phyloP scores from a whole-genome alignment of 64 coral and sea anemone genomes.

The Pachyseris speciosa region DNA sequence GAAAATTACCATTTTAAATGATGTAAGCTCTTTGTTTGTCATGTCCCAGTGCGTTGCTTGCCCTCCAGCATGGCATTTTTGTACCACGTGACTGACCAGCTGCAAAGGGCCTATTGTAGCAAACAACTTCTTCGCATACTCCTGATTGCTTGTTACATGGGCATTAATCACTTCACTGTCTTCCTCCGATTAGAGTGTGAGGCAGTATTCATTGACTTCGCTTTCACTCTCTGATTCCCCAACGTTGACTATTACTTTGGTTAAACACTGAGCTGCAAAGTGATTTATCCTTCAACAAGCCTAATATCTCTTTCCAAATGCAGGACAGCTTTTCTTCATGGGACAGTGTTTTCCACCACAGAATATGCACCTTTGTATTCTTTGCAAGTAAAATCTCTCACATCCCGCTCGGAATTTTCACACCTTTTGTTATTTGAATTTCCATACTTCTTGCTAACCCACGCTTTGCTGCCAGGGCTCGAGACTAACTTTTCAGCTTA shows the following conservation, averaged over 20 bases:
- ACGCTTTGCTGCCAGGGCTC: too few relatives aligned
- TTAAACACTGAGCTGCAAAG: constrained; percentile 25
- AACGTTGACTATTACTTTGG: not conserved
- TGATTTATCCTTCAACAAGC: constrained; percentile 47
- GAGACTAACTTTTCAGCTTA: too few relatives aligned
- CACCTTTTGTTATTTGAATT: too few relatives aligned
- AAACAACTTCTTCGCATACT: constrained; percentile 5
- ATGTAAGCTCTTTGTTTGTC: too few relatives aligned
- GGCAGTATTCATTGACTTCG: not conserved
- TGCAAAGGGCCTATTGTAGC: not conserved
- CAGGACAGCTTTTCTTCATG: constrained; percentile 2
- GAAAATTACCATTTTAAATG: too few relatives aligned
- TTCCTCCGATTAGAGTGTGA: not conserved
- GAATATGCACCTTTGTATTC: not conserved
- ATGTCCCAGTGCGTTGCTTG: too few relatives aligned
- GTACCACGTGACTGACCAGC: too few relatives aligned
- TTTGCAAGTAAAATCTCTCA: too few relatives aligned
- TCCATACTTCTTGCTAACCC: too few relatives aligned
- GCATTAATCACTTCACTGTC: constrained; percentile 11
- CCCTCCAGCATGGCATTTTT: too few relatives aligned
- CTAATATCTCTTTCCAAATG: constrained; percentile 35
- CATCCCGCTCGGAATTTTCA: too few relatives aligned
- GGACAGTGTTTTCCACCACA: not conserved
- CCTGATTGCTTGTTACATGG: not conserved
- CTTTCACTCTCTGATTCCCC: not conserved